Base-by-base conservation (phyloP, 2,888 invertebrate genomes). In the Alviniconcha strummeri region DNA sequence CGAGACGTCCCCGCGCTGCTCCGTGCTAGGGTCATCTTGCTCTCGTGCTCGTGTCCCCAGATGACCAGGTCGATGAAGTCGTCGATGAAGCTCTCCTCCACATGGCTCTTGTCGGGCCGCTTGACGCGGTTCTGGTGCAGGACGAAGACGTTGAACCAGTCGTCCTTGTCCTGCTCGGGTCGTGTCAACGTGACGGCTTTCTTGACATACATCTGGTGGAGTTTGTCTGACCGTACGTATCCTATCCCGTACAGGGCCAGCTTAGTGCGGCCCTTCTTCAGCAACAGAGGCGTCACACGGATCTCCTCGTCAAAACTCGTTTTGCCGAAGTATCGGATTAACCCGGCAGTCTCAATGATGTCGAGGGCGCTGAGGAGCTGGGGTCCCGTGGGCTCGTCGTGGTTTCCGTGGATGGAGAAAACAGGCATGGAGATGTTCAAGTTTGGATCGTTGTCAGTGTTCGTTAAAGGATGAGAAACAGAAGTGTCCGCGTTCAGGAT, bases 21-120 rank as follows among this genome's bases (percentile, higher is more conserved):
- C 6, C 0, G 54, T 13, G 55, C 15, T 2, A 97, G 96, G 0
- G 95, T 94, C 80, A 98, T 96, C 86, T 96, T 90, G 88, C 94
- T 95, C 83, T 94, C 98, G 93, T 99, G 99, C 92, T 99, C 99
- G 92, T 99, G 99, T 0, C 99, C 99, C 99, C 99, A 99, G 83
- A 99, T 94, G 11, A 99, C 96, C 55, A 99, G 94, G 94, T 99
- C 96, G 60, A 99, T 94, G 93, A 98, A 98, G 11, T 95, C 95
- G 0, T 98, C 98, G 56, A 96, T 91, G 89, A 94, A 98, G 91
- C 87, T 95, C 92, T 98, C 97, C 0, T 97, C 96, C 82, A 99
- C 95, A 92, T 96, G 97, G 92, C 97, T 97, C 84, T 96, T 94
- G 0, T 95, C 95, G 0, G 97, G 96, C 85, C 95, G 95, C 96